Conservation (phyloP, 1,140 invertebrate genomes). For the Ostrea edulis region DNA sequence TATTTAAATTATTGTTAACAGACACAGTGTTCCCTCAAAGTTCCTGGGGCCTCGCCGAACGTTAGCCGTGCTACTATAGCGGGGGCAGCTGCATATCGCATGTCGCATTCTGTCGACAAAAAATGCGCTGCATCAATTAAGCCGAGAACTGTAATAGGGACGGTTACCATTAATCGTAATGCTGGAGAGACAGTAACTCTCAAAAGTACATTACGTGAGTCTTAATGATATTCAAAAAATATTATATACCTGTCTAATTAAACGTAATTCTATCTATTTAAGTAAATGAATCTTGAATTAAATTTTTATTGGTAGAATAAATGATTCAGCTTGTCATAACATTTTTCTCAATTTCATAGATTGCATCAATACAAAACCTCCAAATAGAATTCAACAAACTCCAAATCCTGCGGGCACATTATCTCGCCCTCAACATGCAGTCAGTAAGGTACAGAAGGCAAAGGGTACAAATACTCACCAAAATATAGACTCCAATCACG, state of each 20-base stretch:
- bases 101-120: constrained; percentile 35
- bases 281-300: no score
- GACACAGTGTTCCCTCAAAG: no score
- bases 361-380: constrained; percentile 21
- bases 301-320: not conserved
- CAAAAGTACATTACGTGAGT: constrained; percentile 54
- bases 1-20: no score
- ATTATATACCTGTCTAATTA: no score
- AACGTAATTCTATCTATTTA: no score
- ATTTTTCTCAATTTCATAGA: not conserved
- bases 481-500: not conserved
- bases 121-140: constrained; percentile 42
- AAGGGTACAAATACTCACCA: constrained; percentile 16
- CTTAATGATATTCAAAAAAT: constrained; percentile 1
- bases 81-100: not conserved
- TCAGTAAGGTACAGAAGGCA: constrained; percentile 8
- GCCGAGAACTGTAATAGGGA: constrained; percentile 42
- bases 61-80: no score
- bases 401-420: not conserved
- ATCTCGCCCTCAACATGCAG: not conserved
- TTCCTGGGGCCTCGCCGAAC: no score
- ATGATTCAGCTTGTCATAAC: not conserved
- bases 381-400: constrained; percentile 54
- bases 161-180: constrained; percentile 58
- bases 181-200: constrained; percentile 61